Conservation (phyloP, 2,113 vertebrate species). For the Forbesichthys papilliferus region DNA sequence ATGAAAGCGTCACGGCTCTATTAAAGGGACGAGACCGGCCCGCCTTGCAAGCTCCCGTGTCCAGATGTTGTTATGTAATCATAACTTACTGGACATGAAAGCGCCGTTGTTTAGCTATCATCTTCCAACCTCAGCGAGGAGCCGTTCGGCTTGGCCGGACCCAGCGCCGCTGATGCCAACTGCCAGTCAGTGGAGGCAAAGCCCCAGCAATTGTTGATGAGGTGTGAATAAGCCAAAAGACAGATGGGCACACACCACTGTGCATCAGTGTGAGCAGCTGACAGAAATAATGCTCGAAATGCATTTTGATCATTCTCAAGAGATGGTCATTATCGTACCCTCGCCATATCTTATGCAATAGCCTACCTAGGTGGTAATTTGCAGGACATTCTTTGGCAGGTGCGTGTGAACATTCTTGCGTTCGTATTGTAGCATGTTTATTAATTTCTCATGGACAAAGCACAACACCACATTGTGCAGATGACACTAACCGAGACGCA, state of each 20-base stretch:
- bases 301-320: conserved; percentile 10
- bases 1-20: conserved; percentile 59
- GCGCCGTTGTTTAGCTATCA: conserved; percentile 53
- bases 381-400: too few species aligned
- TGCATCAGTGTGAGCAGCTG: conserved; percentile 33
- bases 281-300: conserved; percentile 26
- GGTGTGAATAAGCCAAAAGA: conserved; percentile 24
- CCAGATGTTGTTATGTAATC: conserved; percentile 71
- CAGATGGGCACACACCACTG: conserved; percentile 23
- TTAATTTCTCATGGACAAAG: too few species aligned
- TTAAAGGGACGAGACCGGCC: conserved; percentile 31
- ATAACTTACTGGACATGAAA: conserved; percentile 54
- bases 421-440: too few species aligned
- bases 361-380: too few species aligned
- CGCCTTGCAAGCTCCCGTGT: conserved; percentile 36
- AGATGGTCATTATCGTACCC: neutral
- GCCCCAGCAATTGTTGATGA: conserved; percentile 24
- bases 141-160: conserved; percentile 36
- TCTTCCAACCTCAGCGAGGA: conserved; percentile 47
- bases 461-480: too few species aligned
- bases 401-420: too few species aligned
- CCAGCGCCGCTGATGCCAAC: conserved; percentile 31
- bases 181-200: conserved; percentile 39
- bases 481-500: too few species aligned
- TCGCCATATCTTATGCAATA: too few species aligned